Evolutionary conservation across 2,113 vertebrate species (phyloP).

Genomic region (Panthera tigris): DNA sequence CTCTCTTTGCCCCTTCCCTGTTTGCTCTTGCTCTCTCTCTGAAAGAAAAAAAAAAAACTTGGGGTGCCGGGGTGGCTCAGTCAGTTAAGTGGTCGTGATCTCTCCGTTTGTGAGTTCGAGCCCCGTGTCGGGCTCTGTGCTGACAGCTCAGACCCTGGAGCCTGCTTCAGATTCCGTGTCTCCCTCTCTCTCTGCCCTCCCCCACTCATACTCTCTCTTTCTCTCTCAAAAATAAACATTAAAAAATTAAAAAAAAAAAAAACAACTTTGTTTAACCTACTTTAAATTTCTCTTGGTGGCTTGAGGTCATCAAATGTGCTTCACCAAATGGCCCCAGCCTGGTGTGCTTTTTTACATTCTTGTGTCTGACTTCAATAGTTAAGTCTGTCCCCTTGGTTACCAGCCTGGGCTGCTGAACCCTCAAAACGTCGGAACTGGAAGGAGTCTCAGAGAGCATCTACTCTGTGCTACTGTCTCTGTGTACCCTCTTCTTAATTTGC

Average conservation of each 20-base stretch:
- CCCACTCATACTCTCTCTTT: no score
- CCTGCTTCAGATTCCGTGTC: no score
- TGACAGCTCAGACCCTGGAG: no score
- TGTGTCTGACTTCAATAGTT: background rate
- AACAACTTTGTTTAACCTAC: background rate
- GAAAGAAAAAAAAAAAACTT: no score
- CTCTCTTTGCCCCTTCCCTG: no score
- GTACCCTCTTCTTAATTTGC: background rate
- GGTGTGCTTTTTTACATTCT: background rate
- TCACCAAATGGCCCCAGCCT: background rate
- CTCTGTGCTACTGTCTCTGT: background rate
- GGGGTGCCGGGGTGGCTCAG: no score
- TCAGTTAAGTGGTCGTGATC: no score
- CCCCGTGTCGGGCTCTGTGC: no score
- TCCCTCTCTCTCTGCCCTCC: no score
- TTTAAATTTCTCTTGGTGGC: constrained; percentile 36
- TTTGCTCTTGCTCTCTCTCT: no score
- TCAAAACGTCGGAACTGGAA: background rate
- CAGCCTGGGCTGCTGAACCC: background rate
- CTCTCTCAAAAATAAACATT: no score
- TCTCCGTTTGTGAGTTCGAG: no score
- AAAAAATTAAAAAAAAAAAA: background rate
- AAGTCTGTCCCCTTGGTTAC: background rate
- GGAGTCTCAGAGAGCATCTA: background rate
- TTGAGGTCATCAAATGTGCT: background rate